Base-by-base conservation (phyloP, 2,113 vertebrate genomes). In the Podarcis muralis region DNA sequence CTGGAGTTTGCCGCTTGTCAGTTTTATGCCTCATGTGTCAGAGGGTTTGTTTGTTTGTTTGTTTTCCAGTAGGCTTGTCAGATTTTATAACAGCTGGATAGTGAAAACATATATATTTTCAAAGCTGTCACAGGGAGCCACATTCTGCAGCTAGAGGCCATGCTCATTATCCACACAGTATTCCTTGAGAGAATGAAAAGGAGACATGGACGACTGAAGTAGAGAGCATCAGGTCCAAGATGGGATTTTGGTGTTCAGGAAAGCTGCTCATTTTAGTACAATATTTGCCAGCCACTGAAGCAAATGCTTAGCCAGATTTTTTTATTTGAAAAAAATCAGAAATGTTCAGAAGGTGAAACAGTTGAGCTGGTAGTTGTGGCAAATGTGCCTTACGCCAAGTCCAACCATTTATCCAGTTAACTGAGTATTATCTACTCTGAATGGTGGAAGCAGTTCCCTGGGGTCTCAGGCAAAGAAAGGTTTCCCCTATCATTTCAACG, bases 11-110 rank as follows among this genome's bases (percentile, higher is more conserved):
- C 27, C 85, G 81, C 80, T 48, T 0, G 0, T 87, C 88, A 89
- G 25, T 79, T 89, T 92, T 81, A 85, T 0, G 12, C 23, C 66
- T 81, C 86, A 68, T 84, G 80, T 81, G 82, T 90, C 89, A 93
- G 59, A 76, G 37, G 37, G 87, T 85, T 93, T 92, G 89, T 90
- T 90, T 83, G 87, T 89, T 91, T 84, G 83, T 48, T 84, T 88
- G 81, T 84, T 93, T 90, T 66, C 84, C 80, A 75, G 57, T 79
- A 81, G 79, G 79, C 8, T 23, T 84, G 57, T 87, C 76, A 94
- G 78, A 48, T 88, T 84, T 88, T 75, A 6, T 68, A 78, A 77
- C 0, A 57, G n/a, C 20, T 74, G 22, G 53, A 80, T 69, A 4
- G 1, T 57, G 16, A 83, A 80, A 83, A 83, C n/a, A 79, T 12